Conservation (phyloP, 2,113 vertebrate species). For the Pitta sordida region DNA sequence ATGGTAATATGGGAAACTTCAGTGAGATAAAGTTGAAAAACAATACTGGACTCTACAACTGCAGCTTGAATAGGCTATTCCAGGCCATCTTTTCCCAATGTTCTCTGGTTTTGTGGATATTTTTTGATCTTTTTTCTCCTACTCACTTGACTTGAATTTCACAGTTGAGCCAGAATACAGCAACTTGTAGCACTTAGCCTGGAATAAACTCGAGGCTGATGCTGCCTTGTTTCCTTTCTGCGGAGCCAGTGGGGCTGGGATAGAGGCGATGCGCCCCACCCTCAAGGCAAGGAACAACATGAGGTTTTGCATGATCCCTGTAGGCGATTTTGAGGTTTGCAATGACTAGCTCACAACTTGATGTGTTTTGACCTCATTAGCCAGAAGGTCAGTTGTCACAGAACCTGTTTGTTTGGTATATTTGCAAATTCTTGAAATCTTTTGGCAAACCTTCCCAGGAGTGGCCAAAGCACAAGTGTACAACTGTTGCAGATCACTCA, state of each 20-base stretch:
- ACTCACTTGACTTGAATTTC: neutral
- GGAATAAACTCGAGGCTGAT: neutral
- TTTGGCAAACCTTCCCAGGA: conserved; percentile 12
- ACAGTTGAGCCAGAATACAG: neutral
- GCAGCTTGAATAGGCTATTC: neutral
- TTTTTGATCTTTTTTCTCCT: neutral
- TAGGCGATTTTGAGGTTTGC: neutral
- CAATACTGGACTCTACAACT: rapidly evolving
- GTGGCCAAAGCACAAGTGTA: neutral
- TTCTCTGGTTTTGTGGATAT: neutral
- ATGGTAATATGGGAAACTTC: neutral
- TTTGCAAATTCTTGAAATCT: conserved; percentile 21
- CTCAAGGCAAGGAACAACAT: neutral
- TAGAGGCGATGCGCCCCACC: neutral
- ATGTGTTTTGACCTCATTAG: neutral
- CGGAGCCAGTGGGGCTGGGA: neutral
- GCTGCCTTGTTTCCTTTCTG: neutral
- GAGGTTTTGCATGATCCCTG: neutral
- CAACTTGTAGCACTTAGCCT: neutral
- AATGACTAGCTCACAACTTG: neutral
- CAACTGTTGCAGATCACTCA: neutral
- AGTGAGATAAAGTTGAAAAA: neutral
- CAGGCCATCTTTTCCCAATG: neutral
- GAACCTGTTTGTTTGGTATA: conserved; percentile 41
- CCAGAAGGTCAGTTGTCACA: neutral